phyloP scores from a whole-genome alignment of 2,888 invertebrate genomes.

The Thelaira solivaga region DNA sequence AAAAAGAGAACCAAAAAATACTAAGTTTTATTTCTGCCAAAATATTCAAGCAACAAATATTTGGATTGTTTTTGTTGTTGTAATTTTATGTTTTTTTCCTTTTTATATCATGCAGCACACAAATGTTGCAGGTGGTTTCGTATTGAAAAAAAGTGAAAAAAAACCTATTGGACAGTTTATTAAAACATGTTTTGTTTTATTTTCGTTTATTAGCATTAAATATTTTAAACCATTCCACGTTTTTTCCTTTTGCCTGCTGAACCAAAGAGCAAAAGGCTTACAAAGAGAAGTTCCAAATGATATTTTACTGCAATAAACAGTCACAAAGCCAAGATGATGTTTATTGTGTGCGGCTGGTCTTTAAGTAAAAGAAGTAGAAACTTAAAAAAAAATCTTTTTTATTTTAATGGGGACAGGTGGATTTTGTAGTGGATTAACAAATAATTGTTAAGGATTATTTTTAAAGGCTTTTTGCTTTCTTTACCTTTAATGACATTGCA shows the following conservation, averaged over 20 bases:
- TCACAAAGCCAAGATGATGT: background rate
- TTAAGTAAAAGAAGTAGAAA: background rate
- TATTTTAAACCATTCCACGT: conserved; percentile 19
- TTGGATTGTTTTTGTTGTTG: background rate
- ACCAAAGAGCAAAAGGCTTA: background rate
- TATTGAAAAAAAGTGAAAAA: background rate
- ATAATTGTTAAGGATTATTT: conserved; percentile 54
- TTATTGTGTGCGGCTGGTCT: background rate
- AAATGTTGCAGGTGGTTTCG: conserved; percentile 39
- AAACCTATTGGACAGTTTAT: conserved; percentile 43
- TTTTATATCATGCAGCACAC: background rate
- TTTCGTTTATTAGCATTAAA: conserved; percentile 51
- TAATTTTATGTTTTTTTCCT: conserved; percentile 9
- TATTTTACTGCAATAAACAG: background rate
- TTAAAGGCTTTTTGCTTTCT: conserved; percentile 25
- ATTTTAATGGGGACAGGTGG: conserved; percentile 58
- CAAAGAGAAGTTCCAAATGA: too few species aligned
- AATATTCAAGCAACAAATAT: background rate
- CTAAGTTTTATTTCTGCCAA: background rate
- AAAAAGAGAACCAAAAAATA: background rate
- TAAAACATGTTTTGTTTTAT: conserved; percentile 58
- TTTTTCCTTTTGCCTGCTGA: background rate
- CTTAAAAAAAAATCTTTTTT: conserved; percentile 18
- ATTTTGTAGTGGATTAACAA: conserved; percentile 56
- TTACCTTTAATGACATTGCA: conserved; percentile 54